Percentiles rank a stretch among this genome's conserved stretches.
Conservation (phyloP, 2,113 vertebrate genomes). For the Mungos mungo region DNA sequence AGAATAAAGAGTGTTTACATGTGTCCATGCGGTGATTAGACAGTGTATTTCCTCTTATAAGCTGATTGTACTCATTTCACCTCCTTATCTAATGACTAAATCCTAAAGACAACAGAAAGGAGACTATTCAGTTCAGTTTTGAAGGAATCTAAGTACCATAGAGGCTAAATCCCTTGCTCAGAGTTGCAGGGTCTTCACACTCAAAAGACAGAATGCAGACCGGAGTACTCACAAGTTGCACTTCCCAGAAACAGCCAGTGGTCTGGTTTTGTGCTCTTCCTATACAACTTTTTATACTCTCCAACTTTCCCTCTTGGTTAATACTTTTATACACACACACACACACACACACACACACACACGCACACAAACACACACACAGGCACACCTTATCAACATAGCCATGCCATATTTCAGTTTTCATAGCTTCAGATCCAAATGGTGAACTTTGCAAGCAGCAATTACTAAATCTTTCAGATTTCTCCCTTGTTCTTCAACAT, state of each 20-base stretch:
- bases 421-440: neutral
- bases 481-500: neutral
- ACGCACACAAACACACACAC: too few species aligned
- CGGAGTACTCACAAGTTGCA: neutral
- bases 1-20: neutral
- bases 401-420: neutral
- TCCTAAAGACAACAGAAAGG: neutral
- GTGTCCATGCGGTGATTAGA: neutral
- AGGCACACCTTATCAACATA: neutral
- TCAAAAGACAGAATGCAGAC: neutral
- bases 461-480: neutral
- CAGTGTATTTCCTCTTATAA: neutral
- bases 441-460: conserved; percentile 10
- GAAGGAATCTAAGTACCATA: neutral
- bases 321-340: neutral
- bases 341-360: neutral
- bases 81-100: neutral
- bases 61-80: neutral
- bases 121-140: neutral
- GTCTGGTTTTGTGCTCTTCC: neutral
- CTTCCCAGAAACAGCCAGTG: neutral
- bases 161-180: neutral
- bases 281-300: neutral
- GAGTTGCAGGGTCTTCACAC: neutral
- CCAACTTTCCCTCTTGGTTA: neutral